Conservation (phyloP, 2,797 vertebrate genomes). For the Onychomys torridus region DNA sequence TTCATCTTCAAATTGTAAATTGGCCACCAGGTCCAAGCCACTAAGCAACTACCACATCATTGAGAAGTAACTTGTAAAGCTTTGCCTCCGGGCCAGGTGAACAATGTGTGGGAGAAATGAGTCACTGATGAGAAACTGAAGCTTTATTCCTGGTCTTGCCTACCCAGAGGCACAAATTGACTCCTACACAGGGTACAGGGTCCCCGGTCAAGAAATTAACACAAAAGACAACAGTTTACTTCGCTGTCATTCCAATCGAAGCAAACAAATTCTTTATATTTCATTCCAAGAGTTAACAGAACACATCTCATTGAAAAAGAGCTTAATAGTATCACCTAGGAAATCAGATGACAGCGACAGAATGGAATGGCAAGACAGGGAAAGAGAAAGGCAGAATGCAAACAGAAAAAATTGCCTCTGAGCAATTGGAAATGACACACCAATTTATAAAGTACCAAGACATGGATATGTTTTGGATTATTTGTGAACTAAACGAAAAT, state of each 20-base stretch:
- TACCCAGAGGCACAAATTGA: not conserved
- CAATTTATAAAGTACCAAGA: not conserved
- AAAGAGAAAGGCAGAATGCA: not conserved
- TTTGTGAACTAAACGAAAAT: not conserved
- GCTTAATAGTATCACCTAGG: not conserved
- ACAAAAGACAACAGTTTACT: slow-evolving; percentile 6
- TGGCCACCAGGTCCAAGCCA: not conserved
- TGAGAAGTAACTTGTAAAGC: slow-evolving; percentile 1
- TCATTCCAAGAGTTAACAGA: not conserved
- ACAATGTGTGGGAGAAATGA: not conserved
- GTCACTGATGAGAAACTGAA: slow-evolving; percentile 40
- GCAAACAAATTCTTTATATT: slow-evolving; percentile 20
- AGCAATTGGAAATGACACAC: slow-evolving; percentile 1
- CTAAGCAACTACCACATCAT: not conserved
- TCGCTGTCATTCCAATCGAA: not conserved
- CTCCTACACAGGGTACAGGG: not conserved
- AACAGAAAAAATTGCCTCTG: not conserved
- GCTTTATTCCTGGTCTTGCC: not conserved
- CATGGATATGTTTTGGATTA: not conserved
- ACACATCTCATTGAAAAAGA: not conserved
- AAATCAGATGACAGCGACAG: not conserved
- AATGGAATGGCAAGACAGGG: not conserved
- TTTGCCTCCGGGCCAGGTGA: not conserved
- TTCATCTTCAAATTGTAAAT: not conserved
- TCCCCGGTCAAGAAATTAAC: slow-evolving; percentile 3